These are phyloP conservation scores for Amiota mariae DNA, from an alignment of 2,888 invertebrate species.

Conservation along the genomic window DNA sequence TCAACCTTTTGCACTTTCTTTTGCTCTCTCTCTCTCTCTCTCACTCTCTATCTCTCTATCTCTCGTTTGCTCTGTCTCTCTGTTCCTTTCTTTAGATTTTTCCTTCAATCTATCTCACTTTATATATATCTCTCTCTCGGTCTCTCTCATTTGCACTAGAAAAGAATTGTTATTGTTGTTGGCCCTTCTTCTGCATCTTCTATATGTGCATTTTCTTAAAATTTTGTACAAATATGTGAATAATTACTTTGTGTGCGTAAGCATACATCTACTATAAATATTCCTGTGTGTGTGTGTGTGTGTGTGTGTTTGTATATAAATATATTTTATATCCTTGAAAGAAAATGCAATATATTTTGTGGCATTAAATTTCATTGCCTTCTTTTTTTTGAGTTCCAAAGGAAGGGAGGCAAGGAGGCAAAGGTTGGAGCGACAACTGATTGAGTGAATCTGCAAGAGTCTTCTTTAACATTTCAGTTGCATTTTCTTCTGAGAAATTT, in stretches of 20 bases:
- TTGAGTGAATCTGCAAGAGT: not conserved
- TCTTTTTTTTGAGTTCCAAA: not conserved
- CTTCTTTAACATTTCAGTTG: conserved; percentile 5
- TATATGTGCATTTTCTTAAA: conserved; percentile 63
- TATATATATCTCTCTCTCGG: not conserved
- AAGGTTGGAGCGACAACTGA: conserved; percentile 1
- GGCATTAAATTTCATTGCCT: conserved; percentile 28
- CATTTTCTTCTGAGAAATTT: conserved; percentile 14
- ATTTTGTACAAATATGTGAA: conserved; percentile 65
- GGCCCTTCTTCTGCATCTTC: conserved; percentile 9
- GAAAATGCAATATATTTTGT: conserved; percentile 25
- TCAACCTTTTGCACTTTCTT: not conserved
- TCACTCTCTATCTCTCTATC: not conserved
- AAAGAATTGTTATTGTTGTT: not conserved
- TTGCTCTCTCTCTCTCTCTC: not conserved
- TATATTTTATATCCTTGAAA: conserved; percentile 10
- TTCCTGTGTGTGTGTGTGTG: not conserved
- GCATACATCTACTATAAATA: not conserved
- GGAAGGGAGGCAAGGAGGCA: too few relatives aligned
- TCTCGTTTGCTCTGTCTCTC: not conserved
- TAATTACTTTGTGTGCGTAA: conserved; percentile 49
- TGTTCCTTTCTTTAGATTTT: not conserved
- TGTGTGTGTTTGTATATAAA: not conserved
- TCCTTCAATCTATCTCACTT: not conserved
- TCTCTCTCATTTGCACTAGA: not conserved